Evolutionary conservation across 2,113 vertebrate species (phyloP).

Genomic region (Macrotis lagotis): DNA sequence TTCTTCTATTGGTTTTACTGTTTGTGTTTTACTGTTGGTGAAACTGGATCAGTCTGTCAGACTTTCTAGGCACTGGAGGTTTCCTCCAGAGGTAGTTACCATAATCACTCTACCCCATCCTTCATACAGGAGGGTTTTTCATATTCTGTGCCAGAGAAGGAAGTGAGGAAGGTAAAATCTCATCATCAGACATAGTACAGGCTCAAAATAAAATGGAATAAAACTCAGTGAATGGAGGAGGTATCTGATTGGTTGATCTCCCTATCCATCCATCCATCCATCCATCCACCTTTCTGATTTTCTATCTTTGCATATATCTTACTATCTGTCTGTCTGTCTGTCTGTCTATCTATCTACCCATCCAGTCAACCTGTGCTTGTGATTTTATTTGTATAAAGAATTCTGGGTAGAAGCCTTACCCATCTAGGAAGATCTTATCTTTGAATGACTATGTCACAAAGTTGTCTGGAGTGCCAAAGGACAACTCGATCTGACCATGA

Average conservation of each 20-base stretch:
- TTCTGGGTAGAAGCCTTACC: background rate
- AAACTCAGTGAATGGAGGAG: background rate
- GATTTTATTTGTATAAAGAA: background rate
- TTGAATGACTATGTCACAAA: background rate
- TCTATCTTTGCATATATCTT: too few species aligned
- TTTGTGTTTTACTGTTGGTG: conserved; percentile 63
- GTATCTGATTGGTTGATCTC: background rate
- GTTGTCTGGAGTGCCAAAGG: background rate
- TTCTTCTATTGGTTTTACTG: conserved; percentile 54
- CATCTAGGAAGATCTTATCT: background rate
- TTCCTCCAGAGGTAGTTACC: conserved; percentile 55
- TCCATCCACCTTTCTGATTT: background rate
- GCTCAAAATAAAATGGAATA: background rate
- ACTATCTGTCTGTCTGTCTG: too few species aligned
- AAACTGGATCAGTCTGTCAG: conserved; percentile 70
- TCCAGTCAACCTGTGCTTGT: background rate
- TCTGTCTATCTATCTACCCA: too few species aligned
- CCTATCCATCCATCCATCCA: background rate
- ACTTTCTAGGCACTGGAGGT: conserved; percentile 66
- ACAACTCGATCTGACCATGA: background rate
- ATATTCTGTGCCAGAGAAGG: background rate
- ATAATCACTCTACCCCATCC: conserved; percentile 20
- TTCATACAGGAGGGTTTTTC: conserved; percentile 5
- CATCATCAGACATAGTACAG: background rate
- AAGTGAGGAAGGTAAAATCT: conserved; percentile 18